Percentiles rank a stretch among this genome's conserved stretches.
Conservation (phyloP, 2,797 vertebrate genomes). For the Mastacembelus armatus region DNA sequence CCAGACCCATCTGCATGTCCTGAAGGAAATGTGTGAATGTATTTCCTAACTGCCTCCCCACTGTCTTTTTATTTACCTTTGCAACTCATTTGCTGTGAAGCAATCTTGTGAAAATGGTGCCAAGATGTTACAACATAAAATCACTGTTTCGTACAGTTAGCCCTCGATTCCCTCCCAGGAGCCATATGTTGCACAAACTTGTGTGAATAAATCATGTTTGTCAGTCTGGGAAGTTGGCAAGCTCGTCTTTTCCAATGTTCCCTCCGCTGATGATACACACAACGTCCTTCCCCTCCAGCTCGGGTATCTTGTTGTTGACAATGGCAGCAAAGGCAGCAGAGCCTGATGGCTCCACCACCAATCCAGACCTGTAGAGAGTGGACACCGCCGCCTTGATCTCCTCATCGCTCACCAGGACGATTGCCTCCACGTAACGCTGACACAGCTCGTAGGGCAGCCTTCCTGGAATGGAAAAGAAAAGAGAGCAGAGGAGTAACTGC, state of each 20-base stretch:
- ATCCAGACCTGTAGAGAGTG: constrained; percentile 77
- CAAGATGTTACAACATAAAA: background rate
- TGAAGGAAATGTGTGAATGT: too few relatives aligned
- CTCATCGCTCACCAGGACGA: constrained; percentile 83
- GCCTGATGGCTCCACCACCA: constrained; percentile 84
- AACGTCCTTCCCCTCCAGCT: constrained; percentile 73
- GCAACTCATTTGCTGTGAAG: too few relatives aligned
- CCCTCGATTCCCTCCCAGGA: background rate
- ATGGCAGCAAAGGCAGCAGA: constrained; percentile 83
- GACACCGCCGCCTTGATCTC: constrained; percentile 81
- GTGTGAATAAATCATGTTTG: background rate
- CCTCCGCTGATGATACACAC: constrained; percentile 84
- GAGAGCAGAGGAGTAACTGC: background rate
- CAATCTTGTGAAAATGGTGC: too few relatives aligned
- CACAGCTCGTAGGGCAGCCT: constrained; percentile 79
- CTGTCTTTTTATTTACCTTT: too few relatives aligned
- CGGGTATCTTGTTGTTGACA: constrained; percentile 73
- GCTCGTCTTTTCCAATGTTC: constrained; percentile 85
- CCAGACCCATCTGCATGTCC: too few relatives aligned
- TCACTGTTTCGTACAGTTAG: background rate
- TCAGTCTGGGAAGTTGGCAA: constrained; percentile 74
- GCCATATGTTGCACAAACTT: background rate
- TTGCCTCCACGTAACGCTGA: constrained; percentile 76
- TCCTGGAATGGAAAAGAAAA: constrained; percentile 60
- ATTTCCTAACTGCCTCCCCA: too few relatives aligned